These are phyloP conservation scores for Latrodectus elegans DNA, from an alignment of 2,888 invertebrate genomes.

Conservation along the genomic window DNA sequence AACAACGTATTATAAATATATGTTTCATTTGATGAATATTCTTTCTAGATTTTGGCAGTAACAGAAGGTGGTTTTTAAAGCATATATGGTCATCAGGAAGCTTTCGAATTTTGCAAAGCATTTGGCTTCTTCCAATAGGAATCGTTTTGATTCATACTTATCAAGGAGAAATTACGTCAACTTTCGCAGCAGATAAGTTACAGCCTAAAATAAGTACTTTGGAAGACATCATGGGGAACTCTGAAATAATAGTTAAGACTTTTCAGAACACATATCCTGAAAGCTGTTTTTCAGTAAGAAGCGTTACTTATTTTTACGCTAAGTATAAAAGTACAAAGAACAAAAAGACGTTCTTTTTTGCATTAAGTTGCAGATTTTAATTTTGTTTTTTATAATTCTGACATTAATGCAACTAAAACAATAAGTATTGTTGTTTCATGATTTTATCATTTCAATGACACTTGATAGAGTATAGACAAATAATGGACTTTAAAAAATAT, in stretches of 20 bases:
- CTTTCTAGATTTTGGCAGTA: constrained; percentile 20
- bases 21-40: no score
- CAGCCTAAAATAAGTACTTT: constrained; percentile 21
- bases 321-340: no score
- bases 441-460: no score
- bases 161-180: constrained; percentile 32
- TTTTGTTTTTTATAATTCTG: background rate
- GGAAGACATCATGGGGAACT: constrained; percentile 19
- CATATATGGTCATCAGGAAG: background rate
- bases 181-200: constrained; percentile 29
- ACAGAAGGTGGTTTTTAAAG: constrained; percentile 10
- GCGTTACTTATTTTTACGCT: no score
- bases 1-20: no score
- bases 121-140: constrained; percentile 17
- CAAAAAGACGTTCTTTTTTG: background rate
- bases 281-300: constrained; percentile 14
- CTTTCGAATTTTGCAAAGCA: constrained; percentile 13
- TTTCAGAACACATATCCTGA: constrained; percentile 13
- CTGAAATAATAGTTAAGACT: background rate
- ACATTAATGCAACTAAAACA: background rate
- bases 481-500: no score
- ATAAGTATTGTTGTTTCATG: no score
- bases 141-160: constrained; percentile 33
- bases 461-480: no score
- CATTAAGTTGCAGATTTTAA: background rate